Conservation (phyloP, 2,888 invertebrate genomes). For the Diabrotica balteata region DNA sequence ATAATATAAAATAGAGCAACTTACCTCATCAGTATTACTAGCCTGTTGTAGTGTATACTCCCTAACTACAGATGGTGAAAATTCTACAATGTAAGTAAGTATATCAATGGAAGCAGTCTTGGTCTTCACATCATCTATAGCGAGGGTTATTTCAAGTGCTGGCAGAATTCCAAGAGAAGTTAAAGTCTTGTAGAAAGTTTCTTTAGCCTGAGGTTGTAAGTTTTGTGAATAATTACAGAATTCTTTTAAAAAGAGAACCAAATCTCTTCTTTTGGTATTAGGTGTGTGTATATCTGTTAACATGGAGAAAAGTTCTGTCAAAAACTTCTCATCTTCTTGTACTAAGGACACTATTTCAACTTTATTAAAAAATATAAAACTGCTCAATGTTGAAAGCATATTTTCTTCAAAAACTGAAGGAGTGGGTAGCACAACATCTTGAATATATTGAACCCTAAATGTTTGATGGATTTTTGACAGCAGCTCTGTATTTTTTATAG, state of each 20-base stretch:
- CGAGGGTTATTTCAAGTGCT: slow-evolving; percentile 88
- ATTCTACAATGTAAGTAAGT: slow-evolving; percentile 97
- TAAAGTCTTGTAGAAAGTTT: slow-evolving; percentile 95
- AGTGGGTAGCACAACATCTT: slow-evolving; percentile 97
- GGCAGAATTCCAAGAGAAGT: slow-evolving; percentile 87
- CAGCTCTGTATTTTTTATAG: slow-evolving; percentile 93
- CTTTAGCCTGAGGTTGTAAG: slow-evolving; percentile 95
- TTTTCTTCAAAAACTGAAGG: slow-evolving; percentile 99
- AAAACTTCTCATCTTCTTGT: slow-evolving; percentile 96
- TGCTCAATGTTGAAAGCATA: slow-evolving; percentile 94
- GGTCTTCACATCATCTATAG: slow-evolving; percentile 91
- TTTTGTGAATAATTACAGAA: slow-evolving; percentile 99
- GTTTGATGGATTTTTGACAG: slow-evolving; percentile 99
- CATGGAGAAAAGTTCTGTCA: slow-evolving; percentile 92
- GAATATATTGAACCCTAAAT: slow-evolving; percentile 98
- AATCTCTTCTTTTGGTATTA: slow-evolving; percentile 86
- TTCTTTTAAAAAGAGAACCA: slow-evolving; percentile 97
- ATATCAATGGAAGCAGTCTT: slow-evolving; percentile 98
- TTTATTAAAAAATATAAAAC: slow-evolving; percentile 99
- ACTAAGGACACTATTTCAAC: slow-evolving; percentile 98
- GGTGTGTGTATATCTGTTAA: slow-evolving; percentile 89
- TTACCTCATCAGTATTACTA: slow-evolving; percentile 86
- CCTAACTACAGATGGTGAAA: slow-evolving; percentile 95
- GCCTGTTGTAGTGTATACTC: slow-evolving; percentile 96
- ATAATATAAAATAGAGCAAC: slow-evolving; percentile 36